phyloP scores from a whole-genome alignment of 1,140 invertebrate species.

The Atta colombica region DNA sequence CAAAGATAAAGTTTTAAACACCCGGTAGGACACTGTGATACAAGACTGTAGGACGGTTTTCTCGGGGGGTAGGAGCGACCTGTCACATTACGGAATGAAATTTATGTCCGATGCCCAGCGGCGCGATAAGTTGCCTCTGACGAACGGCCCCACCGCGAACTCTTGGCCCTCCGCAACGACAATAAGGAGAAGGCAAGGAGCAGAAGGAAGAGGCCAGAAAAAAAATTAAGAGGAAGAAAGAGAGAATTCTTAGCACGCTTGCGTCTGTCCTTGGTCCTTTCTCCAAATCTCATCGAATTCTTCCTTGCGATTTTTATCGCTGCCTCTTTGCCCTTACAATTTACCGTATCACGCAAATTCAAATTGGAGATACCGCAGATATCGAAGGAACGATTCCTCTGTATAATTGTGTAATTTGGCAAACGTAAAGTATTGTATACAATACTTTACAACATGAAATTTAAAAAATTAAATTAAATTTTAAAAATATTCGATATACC shows the following conservation, averaged over 20 bases:
- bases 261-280: constrained; percentile 59
- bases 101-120: constrained; percentile 87
- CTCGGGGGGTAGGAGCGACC: constrained; percentile 82
- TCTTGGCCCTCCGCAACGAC: constrained; percentile 82
- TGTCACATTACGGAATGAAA: constrained; percentile 86
- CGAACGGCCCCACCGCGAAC: constrained; percentile 86
- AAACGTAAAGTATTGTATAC: not conserved
- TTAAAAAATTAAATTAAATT: no score
- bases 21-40: no score
- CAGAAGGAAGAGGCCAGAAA: constrained; percentile 15
- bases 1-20: no score
- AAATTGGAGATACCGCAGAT: constrained; percentile 27
- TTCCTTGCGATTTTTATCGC: constrained; percentile 44
- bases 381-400: not conserved
- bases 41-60: constrained; percentile 70
- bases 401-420: not conserved
- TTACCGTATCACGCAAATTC: constrained; percentile 29
- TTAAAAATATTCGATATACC: no score
- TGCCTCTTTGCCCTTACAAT: constrained; percentile 44
- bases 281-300: constrained; percentile 68
- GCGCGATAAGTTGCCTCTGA: constrained; percentile 87
- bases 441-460: no score
- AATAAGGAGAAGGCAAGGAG: constrained; percentile 59
- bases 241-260: constrained; percentile 40
- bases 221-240: constrained; percentile 4